phyloP scores from a whole-genome alignment of 2,888 invertebrate species.

The Orchestes rusci region DNA sequence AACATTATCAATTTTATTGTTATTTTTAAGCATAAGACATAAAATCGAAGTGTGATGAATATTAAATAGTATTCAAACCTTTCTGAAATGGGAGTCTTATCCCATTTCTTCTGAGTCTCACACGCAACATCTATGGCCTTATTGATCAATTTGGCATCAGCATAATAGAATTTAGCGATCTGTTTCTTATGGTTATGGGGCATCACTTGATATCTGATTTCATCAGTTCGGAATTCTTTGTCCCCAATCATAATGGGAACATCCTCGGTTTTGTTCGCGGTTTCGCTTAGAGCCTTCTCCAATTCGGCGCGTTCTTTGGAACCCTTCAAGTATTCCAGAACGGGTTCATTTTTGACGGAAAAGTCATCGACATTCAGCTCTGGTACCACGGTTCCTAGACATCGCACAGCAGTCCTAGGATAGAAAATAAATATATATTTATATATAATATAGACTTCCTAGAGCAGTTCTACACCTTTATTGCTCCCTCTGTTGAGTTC shows the following conservation, averaged over 20 bases:
- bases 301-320: conserved; percentile 74
- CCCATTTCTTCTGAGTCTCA: conserved; percentile 82
- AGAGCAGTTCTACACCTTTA: no score
- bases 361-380: conserved; percentile 60
- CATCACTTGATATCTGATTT: conserved; percentile 74
- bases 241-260: conserved; percentile 97
- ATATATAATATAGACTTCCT: no score
- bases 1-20: no score
- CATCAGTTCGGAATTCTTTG: conserved; percentile 69
- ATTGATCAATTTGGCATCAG: conserved; percentile 73
- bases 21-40: no score
- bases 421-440: background rate
- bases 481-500: no score
- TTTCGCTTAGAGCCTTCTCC: conserved; percentile 59
- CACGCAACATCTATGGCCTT: conserved; percentile 78
- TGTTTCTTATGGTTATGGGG: conserved; percentile 86
- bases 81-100: conserved; percentile 72
- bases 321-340: conserved; percentile 72
- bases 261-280: conserved; percentile 64
- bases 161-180: conserved; percentile 89
- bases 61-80: no score
- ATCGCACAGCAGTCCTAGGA: conserved; percentile 44
- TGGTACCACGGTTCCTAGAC: conserved; percentile 58
- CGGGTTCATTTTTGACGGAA: conserved; percentile 69
- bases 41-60: background rate